Conservation (phyloP, 1,140 invertebrate species). For the Hetaerina americana region DNA sequence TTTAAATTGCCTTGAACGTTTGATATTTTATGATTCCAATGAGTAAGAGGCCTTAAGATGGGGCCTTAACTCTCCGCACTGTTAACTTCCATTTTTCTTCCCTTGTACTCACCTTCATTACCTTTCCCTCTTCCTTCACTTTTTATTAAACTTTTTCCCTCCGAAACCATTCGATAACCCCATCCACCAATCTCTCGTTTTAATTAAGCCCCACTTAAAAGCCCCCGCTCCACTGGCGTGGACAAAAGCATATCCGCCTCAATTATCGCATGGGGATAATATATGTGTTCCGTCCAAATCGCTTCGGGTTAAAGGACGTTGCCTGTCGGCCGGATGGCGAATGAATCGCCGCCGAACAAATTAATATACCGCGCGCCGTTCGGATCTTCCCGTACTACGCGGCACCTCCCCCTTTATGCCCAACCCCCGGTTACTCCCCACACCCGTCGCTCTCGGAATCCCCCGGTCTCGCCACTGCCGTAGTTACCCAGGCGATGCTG, state of each 20-base stretch:
- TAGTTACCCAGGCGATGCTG: too few relatives aligned
- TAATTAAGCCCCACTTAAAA: background rate
- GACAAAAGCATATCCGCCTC: background rate
- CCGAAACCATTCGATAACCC: background rate
- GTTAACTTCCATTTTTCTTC: too few relatives aligned
- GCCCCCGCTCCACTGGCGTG: background rate
- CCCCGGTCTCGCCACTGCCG: too few relatives aligned
- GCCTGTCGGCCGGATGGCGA: background rate
- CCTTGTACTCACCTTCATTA: background rate
- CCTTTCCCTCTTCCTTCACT: background rate
- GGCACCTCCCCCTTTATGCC: background rate
- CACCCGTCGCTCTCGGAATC: too few relatives aligned
- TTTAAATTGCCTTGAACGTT: too few relatives aligned
- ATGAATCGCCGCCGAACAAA: background rate
- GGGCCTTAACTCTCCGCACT: too few relatives aligned
- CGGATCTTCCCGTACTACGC: background rate
- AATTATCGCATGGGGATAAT: background rate
- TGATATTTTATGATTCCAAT: too few relatives aligned
- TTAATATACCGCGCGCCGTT: background rate
- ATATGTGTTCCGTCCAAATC: background rate
- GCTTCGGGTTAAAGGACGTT: background rate
- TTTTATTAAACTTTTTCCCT: background rate
- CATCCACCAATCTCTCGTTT: background rate
- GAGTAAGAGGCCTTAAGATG: too few relatives aligned
- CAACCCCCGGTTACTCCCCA: background rate